Conservation (phyloP, 2,113 vertebrate genomes). For the Buteo buteo region DNA sequence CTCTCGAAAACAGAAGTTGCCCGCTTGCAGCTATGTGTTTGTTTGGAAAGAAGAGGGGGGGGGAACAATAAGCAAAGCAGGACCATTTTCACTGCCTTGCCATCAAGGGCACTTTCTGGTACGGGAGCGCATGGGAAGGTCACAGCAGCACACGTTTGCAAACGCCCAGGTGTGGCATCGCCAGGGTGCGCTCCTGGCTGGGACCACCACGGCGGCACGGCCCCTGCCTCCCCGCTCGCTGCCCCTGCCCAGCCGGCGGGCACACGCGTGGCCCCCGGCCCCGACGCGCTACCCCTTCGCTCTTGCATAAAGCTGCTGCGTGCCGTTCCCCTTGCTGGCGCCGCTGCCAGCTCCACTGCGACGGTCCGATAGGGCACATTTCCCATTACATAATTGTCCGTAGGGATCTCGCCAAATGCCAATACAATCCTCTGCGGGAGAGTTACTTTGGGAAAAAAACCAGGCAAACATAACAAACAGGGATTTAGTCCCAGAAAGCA, state of each 20-base stretch:
- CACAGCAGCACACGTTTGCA: fast-evolving
- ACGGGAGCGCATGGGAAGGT: fast-evolving
- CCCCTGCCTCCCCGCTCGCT: not conserved
- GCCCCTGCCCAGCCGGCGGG: not conserved
- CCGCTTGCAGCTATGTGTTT: not conserved
- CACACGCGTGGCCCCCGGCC: fast-evolving
- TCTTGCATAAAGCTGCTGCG: not conserved
- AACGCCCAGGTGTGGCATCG: not conserved
- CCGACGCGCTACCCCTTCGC: fast-evolving
- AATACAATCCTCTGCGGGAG: not conserved
- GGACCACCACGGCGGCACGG: fast-evolving
- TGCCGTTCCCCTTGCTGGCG: not conserved
- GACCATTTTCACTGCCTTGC: fast-evolving
- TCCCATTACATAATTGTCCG: conserved; percentile 38
- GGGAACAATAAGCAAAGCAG: fast-evolving
- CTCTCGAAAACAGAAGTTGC: conserved; percentile 9
- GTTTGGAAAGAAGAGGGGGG: not conserved
- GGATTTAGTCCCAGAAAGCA: not conserved
- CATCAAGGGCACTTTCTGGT: not conserved
- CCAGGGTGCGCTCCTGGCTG: not conserved
- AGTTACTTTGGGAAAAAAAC: not conserved
- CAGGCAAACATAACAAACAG: not conserved
- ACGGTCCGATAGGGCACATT: not conserved
- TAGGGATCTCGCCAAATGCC: not conserved
- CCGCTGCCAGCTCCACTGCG: not conserved